Conservation (phyloP, 2,113 vertebrate genomes). For the Turnix velox region DNA sequence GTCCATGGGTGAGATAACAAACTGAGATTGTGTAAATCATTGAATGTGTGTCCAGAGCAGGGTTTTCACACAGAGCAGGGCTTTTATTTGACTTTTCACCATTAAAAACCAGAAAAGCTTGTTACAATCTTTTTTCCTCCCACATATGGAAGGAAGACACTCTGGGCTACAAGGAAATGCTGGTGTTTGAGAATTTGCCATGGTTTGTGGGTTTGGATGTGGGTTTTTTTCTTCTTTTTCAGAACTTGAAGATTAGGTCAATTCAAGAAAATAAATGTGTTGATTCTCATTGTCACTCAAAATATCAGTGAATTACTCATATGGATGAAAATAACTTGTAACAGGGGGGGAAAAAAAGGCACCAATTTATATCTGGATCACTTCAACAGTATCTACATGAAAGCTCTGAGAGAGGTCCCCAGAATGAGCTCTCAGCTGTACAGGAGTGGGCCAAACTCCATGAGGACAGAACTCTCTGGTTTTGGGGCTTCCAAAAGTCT, state of each 20-base stretch:
- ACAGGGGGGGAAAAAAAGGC: rapidly evolving
- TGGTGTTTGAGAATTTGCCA: neutral
- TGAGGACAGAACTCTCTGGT: neutral
- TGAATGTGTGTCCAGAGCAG: neutral
- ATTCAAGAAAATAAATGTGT: neutral
- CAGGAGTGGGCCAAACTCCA: neutral
- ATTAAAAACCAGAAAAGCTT: neutral
- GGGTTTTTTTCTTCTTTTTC: neutral
- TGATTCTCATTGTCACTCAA: neutral
- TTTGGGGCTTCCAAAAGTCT: neutral
- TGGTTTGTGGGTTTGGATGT: neutral
- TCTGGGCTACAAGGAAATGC: neutral
- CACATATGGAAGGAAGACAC: neutral
- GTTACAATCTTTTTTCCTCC: neutral
- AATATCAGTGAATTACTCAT: neutral
- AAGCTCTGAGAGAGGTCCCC: neutral
- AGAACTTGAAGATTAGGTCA: neutral
- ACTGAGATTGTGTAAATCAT: rapidly evolving
- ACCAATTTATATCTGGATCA: neutral
- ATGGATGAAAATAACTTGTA: neutral
- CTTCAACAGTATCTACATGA: neutral
- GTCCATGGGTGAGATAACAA: neutral
- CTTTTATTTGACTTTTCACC: neutral
- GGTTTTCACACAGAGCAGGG: neutral
- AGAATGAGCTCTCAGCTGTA: neutral